phyloP scores from a whole-genome alignment of 1,140 invertebrate species.

The Heliothis virescens region DNA sequence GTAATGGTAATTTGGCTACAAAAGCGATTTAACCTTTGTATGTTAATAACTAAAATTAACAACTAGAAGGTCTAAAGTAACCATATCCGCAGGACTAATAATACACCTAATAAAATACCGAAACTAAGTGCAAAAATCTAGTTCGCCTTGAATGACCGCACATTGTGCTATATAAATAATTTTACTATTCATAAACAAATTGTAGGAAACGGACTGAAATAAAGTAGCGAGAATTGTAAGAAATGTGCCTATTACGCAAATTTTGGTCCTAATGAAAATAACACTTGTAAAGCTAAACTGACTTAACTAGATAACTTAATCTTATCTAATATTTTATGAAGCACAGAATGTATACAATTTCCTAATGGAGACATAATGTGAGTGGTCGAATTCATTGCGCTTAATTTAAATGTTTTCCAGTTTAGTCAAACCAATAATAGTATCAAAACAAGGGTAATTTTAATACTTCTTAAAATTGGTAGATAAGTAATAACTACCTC shows the following conservation, averaged over 20 bases:
- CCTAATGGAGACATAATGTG: constrained; percentile 8
- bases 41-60: constrained; percentile 22
- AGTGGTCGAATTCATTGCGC: not conserved
- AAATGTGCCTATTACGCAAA: constrained; percentile 24
- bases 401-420: not conserved
- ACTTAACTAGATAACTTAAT: not conserved
- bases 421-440: not conserved
- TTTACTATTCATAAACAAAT: constrained; percentile 19
- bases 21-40: constrained; percentile 19
- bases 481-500: no score
- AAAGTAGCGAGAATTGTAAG: not conserved
- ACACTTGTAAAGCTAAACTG: constrained; percentile 9
- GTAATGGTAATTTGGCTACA: not conserved
- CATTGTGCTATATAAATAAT: constrained; percentile 34
- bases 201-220: constrained; percentile 9
- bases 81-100: constrained; percentile 11
- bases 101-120: constrained; percentile 11
- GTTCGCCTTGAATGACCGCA: constrained; percentile 20
- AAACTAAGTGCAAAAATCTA: constrained; percentile 28
- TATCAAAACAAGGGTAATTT: no score
- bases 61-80: constrained; percentile 6
- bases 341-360: not conserved
- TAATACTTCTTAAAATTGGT: no score
- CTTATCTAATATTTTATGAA: not conserved
- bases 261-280: constrained; percentile 20